Conservation (phyloP, 2,888 invertebrate species). For the Noctua janthina region DNA sequence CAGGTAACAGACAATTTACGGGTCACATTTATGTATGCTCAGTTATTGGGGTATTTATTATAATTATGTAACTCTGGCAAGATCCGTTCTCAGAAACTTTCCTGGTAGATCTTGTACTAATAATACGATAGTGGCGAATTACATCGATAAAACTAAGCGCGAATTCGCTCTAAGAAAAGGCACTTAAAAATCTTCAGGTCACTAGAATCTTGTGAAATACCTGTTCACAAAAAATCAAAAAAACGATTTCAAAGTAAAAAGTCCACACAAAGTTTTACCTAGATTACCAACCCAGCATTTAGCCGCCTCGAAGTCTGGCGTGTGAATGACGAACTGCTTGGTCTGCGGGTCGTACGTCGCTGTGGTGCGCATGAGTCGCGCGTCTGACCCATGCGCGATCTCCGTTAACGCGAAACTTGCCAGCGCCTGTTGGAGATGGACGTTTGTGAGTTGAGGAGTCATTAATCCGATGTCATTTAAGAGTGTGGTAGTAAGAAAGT, state of each 20-base stretch:
- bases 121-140: neutral
- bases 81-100: neutral
- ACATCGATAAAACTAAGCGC: neutral
- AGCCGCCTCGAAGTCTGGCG: constrained; percentile 98
- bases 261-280: constrained; percentile 89
- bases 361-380: constrained; percentile 96
- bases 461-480: neutral
- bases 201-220: neutral
- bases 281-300: constrained; percentile 99
- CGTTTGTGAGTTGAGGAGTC: neutral
- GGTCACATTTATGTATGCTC: neutral
- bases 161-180: neutral
- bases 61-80: neutral
- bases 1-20: neutral
- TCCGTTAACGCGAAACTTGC: constrained; percentile 98
- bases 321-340: constrained; percentile 96
- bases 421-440: constrained; percentile 87
- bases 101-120: neutral
- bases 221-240: neutral
- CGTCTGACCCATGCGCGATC: constrained; percentile 98
- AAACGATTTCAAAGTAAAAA: constrained; percentile 66
- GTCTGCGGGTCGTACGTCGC: constrained; percentile 95
- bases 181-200: neutral
- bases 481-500: neutral
- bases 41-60: neutral